These are phyloP conservation scores for Phrynocephalus versicolor DNA, from an alignment of 2,113 vertebrate genomes.

Conservation along the genomic window DNA sequence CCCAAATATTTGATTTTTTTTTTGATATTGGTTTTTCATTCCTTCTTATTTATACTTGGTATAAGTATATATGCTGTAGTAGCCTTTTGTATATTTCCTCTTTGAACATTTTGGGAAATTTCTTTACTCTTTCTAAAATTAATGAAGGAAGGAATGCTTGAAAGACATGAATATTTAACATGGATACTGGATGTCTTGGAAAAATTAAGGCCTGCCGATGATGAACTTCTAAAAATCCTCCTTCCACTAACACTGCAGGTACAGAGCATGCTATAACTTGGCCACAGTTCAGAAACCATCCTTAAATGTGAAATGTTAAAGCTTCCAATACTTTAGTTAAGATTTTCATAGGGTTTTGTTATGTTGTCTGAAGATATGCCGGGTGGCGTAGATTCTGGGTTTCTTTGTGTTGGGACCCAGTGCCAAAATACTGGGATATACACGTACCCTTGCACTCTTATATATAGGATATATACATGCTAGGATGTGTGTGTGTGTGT, in stretches of 20 bases:
- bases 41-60: background rate
- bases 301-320: background rate
- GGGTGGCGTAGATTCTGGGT: background rate
- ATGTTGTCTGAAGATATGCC: background rate
- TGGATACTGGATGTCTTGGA: slow-evolving; percentile 82
- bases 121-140: slow-evolving; percentile 16
- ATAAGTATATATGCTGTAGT: background rate
- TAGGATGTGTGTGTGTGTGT: too few relatives aligned
- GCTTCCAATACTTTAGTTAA: background rate
- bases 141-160: slow-evolving; percentile 78
- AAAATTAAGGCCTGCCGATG: slow-evolving; percentile 75
- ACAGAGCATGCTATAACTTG: background rate
- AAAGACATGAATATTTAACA: slow-evolving; percentile 78
- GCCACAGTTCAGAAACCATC: background rate
- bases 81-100: background rate
- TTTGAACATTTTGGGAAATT: background rate
- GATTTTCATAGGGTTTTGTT: background rate
- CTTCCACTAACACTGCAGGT: slow-evolving; percentile 78
- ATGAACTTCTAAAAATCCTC: slow-evolving; percentile 78
- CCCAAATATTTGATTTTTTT: background rate
- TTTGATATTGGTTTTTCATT: background rate
- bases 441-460: too few relatives aligned
- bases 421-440: background rate
- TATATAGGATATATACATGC: too few relatives aligned
- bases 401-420: background rate